Conservation (phyloP, 2,888 invertebrate species). For the Caenorhabditis panamensis region DNA sequence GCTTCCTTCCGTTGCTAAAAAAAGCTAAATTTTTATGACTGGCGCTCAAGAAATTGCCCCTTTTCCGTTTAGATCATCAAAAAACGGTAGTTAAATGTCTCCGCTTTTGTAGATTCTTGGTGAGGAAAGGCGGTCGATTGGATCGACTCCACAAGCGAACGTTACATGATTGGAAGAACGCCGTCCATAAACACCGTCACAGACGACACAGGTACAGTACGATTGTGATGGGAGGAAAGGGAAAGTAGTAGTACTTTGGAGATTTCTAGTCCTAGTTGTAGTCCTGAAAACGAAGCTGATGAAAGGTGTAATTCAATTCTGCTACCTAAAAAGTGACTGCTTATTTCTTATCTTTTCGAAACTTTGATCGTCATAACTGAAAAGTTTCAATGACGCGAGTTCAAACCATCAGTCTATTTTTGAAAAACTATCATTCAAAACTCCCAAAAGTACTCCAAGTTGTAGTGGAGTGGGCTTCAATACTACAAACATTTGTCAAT, state of each 20-base stretch:
- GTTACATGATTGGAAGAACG: slow-evolving; percentile 67
- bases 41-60: slow-evolving; percentile 44
- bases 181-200: slow-evolving; percentile 61
- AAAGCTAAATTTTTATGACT: slow-evolving; percentile 55
- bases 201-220: slow-evolving; percentile 66
- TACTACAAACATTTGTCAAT: slow-evolving; percentile 35
- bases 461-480: slow-evolving; percentile 1
- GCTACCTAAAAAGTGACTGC: too few species aligned
- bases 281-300: not conserved
- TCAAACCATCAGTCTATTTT: slow-evolving; percentile 6
- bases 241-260: not conserved
- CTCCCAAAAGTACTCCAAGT: slow-evolving; percentile 5
- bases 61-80: slow-evolving; percentile 53
- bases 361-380: not conserved
- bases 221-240: slow-evolving; percentile 1
- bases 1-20: slow-evolving; percentile 55
- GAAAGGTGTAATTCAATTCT: not conserved
- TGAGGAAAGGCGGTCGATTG: slow-evolving; percentile 67
- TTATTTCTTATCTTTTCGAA: not conserved
- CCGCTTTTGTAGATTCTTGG: slow-evolving; percentile 65
- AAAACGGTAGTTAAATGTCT: slow-evolving; percentile 51
- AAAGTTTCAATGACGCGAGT: not conserved
- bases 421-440: slow-evolving; percentile 1
- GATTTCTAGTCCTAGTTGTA: not conserved
- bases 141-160: slow-evolving; percentile 69